phyloP scores from a whole-genome alignment of 2,888 invertebrate species.

The Leucania comma region DNA sequence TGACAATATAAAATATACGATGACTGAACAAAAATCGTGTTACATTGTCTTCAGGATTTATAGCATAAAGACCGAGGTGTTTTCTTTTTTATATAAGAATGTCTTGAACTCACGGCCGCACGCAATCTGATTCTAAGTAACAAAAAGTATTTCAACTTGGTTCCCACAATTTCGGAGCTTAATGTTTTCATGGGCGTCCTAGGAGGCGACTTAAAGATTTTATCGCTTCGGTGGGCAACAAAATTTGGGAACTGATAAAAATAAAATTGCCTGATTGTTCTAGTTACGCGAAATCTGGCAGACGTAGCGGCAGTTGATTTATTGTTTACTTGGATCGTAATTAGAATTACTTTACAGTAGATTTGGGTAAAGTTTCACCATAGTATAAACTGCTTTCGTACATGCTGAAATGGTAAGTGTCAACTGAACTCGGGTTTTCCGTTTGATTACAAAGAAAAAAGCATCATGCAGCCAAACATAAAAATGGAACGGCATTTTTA shows the following conservation, averaged over 20 bases:
- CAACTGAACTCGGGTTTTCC: neutral
- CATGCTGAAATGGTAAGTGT: neutral
- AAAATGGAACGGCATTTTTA: constrained; percentile 45
- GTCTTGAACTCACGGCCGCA: constrained; percentile 20
- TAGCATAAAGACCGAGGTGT: constrained; percentile 13
- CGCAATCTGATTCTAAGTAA: constrained; percentile 49
- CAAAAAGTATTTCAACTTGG: constrained; percentile 31
- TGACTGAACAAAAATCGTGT: constrained; percentile 38
- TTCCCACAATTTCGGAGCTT: constrained; percentile 40
- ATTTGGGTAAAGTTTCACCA: neutral
- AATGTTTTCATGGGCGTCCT: constrained; percentile 40
- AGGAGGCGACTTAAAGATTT: constrained; percentile 51
- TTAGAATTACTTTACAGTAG: neutral
- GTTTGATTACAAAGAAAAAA: constrained; percentile 14
- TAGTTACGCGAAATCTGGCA: constrained; percentile 21
- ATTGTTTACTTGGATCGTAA: constrained; percentile 16
- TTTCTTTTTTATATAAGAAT: constrained; percentile 28
- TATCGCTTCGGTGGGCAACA: constrained; percentile 49
- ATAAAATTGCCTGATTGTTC: constrained; percentile 48
- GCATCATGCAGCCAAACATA: constrained; percentile 3
- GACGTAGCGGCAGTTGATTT: constrained; percentile 30
- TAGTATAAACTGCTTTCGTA: neutral
- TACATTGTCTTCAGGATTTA: constrained; percentile 48
- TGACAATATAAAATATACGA: constrained; percentile 55
- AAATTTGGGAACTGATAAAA: constrained; percentile 57